phyloP scores from a whole-genome alignment of 1,140 invertebrate species.

The Dreissena polymorpha region DNA sequence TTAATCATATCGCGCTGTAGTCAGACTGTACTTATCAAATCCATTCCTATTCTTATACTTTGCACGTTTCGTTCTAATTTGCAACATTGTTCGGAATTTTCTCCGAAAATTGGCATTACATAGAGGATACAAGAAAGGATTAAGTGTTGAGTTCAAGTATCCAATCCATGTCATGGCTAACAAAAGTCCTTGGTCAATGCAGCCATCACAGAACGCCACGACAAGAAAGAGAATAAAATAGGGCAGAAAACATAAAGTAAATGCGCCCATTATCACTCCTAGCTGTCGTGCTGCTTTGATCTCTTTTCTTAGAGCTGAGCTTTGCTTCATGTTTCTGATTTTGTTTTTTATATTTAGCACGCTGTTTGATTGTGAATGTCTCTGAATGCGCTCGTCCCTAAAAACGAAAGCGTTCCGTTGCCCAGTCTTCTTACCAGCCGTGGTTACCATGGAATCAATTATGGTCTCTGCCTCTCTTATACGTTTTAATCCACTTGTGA shows the following conservation, averaged over 20 bases:
- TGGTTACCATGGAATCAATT: slow-evolving; percentile 59
- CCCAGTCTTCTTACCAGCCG: slow-evolving; percentile 2
- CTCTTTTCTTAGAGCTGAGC: slow-evolving; percentile 81
- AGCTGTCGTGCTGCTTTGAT: slow-evolving; percentile 85
- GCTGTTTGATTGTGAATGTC: slow-evolving; percentile 12
- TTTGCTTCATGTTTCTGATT: slow-evolving; percentile 69
- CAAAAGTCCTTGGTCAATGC: slow-evolving; percentile 75
- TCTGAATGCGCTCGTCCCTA: slow-evolving; percentile 58
- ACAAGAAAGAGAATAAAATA: slow-evolving; percentile 85
- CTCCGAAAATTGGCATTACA: slow-evolving; percentile 82
- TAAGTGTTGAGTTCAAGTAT: slow-evolving; percentile 83
- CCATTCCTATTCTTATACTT: slow-evolving; percentile 4
- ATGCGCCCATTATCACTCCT: slow-evolving; percentile 85
- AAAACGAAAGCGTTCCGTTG: slow-evolving; percentile 60
- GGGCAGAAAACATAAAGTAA: slow-evolving; percentile 85
- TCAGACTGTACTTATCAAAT: slow-evolving; percentile 54
- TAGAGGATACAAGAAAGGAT: slow-evolving; percentile 83
- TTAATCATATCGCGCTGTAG: slow-evolving; percentile 61
- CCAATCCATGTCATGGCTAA: slow-evolving; percentile 83
- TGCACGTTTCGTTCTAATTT: slow-evolving; percentile 43
- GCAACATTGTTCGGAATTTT: slow-evolving; percentile 82
- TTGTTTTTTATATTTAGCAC: slow-evolving; percentile 66
- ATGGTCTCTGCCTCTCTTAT: slow-evolving; percentile 64
- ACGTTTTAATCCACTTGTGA: slow-evolving; percentile 61
- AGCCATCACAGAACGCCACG: slow-evolving; percentile 83